phyloP scores from a whole-genome alignment of 1,140 invertebrate species.

The Brachionus manjavacas region DNA sequence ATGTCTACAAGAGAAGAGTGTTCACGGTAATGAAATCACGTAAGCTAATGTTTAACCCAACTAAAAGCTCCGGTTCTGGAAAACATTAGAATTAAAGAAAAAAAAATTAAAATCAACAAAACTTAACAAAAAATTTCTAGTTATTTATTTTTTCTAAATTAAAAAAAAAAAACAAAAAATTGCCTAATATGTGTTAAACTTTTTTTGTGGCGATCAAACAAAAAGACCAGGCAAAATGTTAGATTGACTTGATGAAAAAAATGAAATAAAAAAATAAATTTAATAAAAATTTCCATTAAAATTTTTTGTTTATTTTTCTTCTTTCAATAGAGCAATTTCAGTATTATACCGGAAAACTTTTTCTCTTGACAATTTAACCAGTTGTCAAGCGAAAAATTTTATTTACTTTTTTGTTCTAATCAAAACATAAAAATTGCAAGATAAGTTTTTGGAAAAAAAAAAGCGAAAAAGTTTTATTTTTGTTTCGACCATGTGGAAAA shows the following conservation, averaged over 20 bases:
- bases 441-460: background rate
- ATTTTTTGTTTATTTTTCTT: background rate
- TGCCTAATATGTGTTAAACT: background rate
- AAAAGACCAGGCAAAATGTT: background rate
- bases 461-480: background rate
- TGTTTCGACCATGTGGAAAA: background rate
- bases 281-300: background rate
- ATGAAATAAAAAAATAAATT: background rate
- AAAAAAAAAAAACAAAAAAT: background rate
- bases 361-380: background rate
- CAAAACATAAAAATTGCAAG: background rate
- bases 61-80: background rate
- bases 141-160: conserved; percentile 19
- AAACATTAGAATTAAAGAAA: background rate
- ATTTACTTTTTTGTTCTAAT: background rate
- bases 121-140: conserved; percentile 13
- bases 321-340: background rate
- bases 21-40: conserved; percentile 37
- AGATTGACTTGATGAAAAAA: background rate
- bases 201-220: background rate
- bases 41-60: conserved; percentile 24
- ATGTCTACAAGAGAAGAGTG: conserved; percentile 35
- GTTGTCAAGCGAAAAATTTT: background rate
- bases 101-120: background rate
- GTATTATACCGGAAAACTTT: background rate